These are phyloP conservation scores for Drosophila nebulosa DNA, from an alignment of 1,140 invertebrate species.

Conservation along the genomic window DNA sequence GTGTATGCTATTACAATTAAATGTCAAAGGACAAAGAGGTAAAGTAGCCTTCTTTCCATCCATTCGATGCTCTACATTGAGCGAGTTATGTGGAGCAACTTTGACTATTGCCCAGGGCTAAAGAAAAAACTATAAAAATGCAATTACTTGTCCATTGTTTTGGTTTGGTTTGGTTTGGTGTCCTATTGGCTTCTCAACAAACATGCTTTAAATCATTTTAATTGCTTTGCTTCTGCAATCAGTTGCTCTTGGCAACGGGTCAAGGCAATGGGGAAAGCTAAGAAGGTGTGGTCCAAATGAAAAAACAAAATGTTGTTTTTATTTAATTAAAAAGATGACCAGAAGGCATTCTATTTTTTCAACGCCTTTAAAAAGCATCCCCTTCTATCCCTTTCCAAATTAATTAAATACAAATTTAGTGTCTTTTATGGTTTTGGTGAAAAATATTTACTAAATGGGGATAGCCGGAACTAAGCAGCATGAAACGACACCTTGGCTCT, in stretches of 20 bases:
- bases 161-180: too few species aligned
- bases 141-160: conserved; percentile 8
- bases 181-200: conserved; percentile 10
- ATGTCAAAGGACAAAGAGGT: conserved; percentile 44
- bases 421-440: too few species aligned
- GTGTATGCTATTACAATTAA: conserved; percentile 54
- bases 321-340: too few species aligned
- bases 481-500: too few species aligned
- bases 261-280: not conserved
- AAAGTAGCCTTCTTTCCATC: not conserved
- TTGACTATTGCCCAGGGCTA: conserved; percentile 37
- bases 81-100: conserved; percentile 34
- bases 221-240: conserved; percentile 62
- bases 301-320: too few species aligned
- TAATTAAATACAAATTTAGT: too few species aligned
- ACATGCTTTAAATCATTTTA: conserved; percentile 48
- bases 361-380: too few species aligned
- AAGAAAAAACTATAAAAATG: conserved; percentile 51
- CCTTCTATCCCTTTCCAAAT: too few species aligned
- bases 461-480: not conserved
- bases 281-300: too few species aligned
- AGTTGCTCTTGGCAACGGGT: conserved; percentile 23
- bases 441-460: too few species aligned
- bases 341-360: too few species aligned
- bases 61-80: conserved; percentile 2